Evolutionary conservation across 2,888 invertebrate genomes (phyloP), one percentile per base, ranked within the genome.

Genomic region (Callyntrura guangdongensis): DNA sequence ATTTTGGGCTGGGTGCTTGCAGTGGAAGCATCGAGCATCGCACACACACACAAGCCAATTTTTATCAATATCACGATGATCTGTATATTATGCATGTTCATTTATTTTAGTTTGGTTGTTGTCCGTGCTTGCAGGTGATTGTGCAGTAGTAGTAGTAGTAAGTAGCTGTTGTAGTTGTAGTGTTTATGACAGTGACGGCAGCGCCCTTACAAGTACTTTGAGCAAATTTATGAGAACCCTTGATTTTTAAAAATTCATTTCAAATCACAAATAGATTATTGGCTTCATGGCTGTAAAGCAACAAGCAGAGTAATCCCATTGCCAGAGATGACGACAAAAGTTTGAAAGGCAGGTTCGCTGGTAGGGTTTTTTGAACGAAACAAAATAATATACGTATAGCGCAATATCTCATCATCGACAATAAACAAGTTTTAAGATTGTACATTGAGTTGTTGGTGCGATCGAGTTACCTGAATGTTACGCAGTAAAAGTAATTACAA

Each of bases 1-100:
- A 93, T 92, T 93, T 92, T 92, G 92, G 93, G 92, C 92, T 93
- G 93, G 93, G 93, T 93, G 93, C 93, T 93, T 90, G 92, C 86
- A 90, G 91, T 92, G 93, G 92, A 92, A 91, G 92, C 90, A 92
- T 91, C 91, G 61, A 2, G 6, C 36, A 36, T 6, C 36, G 6
- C 36, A 36, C 36, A 36, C 36, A 36, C 36, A 36, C 36, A 36
- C 69, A 83, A 82, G 61, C 64, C 85, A 85, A 69, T 69, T 89
- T 84, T 79, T 53, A 53, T 53, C 25, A 79, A 14, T 77, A 77
- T 77, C 59, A n/a, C n/a, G 27, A 67, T 84, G 67, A 61, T 59
- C 59, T 27, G n/a, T 0, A 84, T 84, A 53, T 69, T 84, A 53
- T 69, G 36, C 17, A 84, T 36, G 36, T 49, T 27, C 59, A 69